Conservation (phyloP, 2,797 vertebrate species). For the Cyprinodon diabolis region DNA sequence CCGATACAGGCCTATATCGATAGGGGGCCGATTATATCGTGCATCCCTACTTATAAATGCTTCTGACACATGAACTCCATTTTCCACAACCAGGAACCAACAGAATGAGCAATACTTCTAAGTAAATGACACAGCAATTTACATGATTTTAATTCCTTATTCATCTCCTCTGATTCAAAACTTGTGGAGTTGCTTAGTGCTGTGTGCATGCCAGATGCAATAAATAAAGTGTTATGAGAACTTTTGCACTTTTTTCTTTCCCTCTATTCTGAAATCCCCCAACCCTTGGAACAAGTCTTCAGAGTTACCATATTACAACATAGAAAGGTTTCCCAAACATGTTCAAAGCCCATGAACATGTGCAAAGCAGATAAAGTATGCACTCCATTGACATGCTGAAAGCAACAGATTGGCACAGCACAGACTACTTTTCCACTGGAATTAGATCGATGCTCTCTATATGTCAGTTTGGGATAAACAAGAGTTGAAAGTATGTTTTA, state of each 20-base stretch:
- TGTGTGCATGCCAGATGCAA: neutral
- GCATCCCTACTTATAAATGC: neutral
- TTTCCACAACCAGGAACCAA: neutral
- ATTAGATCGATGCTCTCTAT: neutral
- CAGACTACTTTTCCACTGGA: neutral
- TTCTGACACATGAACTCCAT: neutral
- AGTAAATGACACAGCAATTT: neutral
- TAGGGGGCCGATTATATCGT: too few species aligned
- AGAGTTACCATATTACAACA: too few species aligned
- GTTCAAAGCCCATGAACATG: neutral
- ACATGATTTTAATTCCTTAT: neutral
- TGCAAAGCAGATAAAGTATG: constrained; percentile 37
- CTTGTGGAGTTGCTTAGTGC: neutral
- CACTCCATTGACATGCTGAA: neutral
- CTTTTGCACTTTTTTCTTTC: neutral
- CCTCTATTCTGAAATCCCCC: neutral
- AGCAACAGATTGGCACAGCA: constrained; percentile 10
- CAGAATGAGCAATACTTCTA: neutral
- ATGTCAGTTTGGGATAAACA: neutral
- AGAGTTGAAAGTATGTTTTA: neutral
- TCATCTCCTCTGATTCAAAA: neutral
- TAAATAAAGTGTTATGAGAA: neutral
- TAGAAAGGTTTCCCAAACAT: too few species aligned
- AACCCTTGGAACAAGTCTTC: neutral
- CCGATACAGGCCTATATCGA: too few species aligned